A percentile compares a stretch with the other conserved stretches of the same genome.
These are phyloP conservation scores for Sula dactylatra DNA, from an alignment of 2,113 vertebrate species.

Conservation along the genomic window DNA sequence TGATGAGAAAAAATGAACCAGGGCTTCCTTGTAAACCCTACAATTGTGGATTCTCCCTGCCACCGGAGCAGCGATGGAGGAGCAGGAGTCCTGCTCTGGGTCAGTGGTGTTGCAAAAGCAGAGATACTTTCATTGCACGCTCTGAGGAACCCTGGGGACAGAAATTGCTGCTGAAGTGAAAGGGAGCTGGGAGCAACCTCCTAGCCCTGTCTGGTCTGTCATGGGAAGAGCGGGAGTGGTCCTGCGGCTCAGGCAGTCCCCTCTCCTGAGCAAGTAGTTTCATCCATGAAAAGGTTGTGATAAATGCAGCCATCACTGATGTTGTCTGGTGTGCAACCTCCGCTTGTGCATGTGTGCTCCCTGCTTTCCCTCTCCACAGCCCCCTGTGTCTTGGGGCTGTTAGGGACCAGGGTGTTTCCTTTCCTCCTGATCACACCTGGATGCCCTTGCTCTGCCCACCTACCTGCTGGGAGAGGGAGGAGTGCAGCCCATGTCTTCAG, in stretches of 20 bases:
- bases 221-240: fast-evolving
- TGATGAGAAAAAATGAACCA: not conserved
- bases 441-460: not conserved
- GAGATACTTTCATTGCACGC: not conserved
- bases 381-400: not conserved
- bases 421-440: not conserved
- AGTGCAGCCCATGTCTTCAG: not conserved
- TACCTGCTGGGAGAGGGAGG: not conserved
- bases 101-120: not conserved
- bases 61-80: fast-evolving
- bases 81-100: not conserved
- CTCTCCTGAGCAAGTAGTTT: not conserved
- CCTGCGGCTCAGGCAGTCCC: fast-evolving
- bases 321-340: not conserved
- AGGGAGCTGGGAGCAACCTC: not conserved
- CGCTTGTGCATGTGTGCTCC: not conserved
- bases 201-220: not conserved
- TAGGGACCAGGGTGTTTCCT: not conserved
- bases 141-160: not conserved
- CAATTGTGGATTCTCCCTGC: not conserved
- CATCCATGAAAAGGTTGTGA: not conserved
- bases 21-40: not conserved
- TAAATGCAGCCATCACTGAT: not conserved
- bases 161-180: not conserved
- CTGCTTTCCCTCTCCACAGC: not conserved